phyloP scores from a whole-genome alignment of 2,888 invertebrate genomes.

The Orthosia gracilis region DNA sequence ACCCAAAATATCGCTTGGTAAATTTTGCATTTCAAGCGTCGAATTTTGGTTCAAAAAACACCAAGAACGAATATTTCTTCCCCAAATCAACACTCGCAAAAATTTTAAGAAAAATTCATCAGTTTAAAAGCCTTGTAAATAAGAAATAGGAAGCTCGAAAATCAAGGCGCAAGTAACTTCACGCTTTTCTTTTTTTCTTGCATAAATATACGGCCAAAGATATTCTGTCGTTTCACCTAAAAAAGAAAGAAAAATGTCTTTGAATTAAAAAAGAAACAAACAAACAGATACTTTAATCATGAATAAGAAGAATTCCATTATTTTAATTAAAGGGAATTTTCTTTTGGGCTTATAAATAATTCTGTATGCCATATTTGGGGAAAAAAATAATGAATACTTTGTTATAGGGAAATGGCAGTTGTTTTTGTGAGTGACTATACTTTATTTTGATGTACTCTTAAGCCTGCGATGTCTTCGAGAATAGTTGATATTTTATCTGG shows the following conservation, averaged over 20 bases:
- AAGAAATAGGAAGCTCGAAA: conserved; percentile 8
- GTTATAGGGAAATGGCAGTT: neutral
- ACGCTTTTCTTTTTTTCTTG: neutral
- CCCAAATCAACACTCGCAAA: neutral
- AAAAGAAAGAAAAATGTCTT: neutral
- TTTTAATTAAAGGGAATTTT: conserved; percentile 45
- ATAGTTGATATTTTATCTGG: too few species aligned
- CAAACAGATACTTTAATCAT: conserved; percentile 21
- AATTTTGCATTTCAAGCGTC: too few species aligned
- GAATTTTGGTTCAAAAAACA: neutral
- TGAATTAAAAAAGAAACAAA: conserved; percentile 21
- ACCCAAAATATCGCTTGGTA: too few species aligned
- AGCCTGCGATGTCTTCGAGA: too few species aligned
- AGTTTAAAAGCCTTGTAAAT: conserved; percentile 16
- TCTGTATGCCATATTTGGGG: conserved; percentile 1
- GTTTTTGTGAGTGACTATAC: neutral
- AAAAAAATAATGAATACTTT: neutral
- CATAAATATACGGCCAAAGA: neutral
- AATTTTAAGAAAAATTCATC: neutral
- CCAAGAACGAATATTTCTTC: neutral
- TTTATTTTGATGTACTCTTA: neutral
- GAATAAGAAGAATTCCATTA: conserved; percentile 52
- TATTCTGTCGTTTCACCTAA: neutral
- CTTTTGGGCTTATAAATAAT: conserved; percentile 28
- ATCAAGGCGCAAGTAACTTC: neutral